phyloP scores from a whole-genome alignment of 2,888 invertebrate genomes.

The Drosophila quinaria region DNA sequence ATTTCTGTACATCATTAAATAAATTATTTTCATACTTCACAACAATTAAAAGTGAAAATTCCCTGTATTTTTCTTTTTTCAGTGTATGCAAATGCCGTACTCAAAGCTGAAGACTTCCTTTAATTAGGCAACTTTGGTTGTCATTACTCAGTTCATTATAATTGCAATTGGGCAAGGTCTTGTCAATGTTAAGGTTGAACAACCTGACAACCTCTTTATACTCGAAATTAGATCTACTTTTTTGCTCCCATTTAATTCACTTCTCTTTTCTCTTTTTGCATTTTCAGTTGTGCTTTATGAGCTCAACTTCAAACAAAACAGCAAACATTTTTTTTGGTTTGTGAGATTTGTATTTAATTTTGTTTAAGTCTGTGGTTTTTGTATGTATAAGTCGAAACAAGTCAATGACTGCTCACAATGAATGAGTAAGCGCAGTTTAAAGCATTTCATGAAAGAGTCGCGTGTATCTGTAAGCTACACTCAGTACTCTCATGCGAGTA shows the following conservation, averaged over 20 bases:
- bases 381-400: constrained; percentile 25
- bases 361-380: constrained; percentile 29
- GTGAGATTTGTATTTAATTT: constrained; percentile 60
- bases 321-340: constrained; percentile 2
- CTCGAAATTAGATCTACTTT: constrained; percentile 3
- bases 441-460: constrained; percentile 16
- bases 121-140: constrained; percentile 36
- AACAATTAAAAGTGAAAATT: constrained; percentile 7
- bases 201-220: constrained; percentile 47
- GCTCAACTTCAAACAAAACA: constrained; percentile 20
- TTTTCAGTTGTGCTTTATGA: constrained; percentile 49
- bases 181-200: constrained; percentile 63
- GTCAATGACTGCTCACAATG: constrained; percentile 61
- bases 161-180: constrained; percentile 28
- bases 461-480: constrained; percentile 34
- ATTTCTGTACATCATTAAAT: not conserved
- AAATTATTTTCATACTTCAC: not conserved
- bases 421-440: constrained; percentile 27
- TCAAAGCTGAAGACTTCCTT: constrained; percentile 20
- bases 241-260: constrained; percentile 33
- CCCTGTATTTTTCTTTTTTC: not conserved
- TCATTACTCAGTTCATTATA: constrained; percentile 21
- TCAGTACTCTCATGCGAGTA: not conserved
- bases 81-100: not conserved
- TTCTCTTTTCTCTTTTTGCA: constrained; percentile 23